Evolutionary conservation across 2,888 invertebrate species (phyloP).

Genomic region (Leptinotarsa rubiginosa): DNA sequence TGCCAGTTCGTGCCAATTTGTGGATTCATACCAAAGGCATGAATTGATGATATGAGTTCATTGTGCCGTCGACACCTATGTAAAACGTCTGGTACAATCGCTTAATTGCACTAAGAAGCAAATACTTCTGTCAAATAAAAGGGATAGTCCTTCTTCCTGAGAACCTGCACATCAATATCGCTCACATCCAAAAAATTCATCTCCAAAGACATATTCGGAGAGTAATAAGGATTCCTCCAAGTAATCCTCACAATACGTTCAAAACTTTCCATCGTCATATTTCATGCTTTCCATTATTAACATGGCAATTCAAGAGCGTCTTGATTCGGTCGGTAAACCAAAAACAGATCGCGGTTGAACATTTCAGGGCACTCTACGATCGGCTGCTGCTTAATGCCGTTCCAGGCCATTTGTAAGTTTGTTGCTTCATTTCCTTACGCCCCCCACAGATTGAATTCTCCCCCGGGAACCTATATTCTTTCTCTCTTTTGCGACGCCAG

Average conservation of each 20-base stretch:
- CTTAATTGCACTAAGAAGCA: too few species aligned
- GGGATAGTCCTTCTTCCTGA: too few species aligned
- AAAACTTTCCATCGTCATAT: conserved; percentile 32
- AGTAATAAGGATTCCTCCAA: neutral
- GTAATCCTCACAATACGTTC: conserved; percentile 14
- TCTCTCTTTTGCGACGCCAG: conserved; percentile 19
- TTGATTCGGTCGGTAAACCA: conserved; percentile 62
- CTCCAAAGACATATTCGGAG: neutral
- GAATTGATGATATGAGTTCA: too few species aligned
- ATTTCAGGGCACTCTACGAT: conserved; percentile 55
- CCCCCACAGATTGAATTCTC: conserved; percentile 47
- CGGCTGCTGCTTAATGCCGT: conserved; percentile 63
- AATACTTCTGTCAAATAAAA: too few species aligned
- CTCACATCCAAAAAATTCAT: neutral
- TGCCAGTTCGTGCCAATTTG: too few species aligned
- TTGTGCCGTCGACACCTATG: too few species aligned
- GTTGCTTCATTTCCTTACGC: conserved; percentile 65
- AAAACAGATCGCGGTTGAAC: conserved; percentile 61
- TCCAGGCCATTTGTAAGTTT: conserved; percentile 66
- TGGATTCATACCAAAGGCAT: too few species aligned
- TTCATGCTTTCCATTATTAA: conserved; percentile 43
- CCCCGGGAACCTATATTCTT: conserved; percentile 37
- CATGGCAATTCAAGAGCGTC: conserved; percentile 51
- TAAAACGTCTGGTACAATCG: too few species aligned
- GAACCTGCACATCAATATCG: too few species aligned